Conservation (phyloP, 2,113 vertebrate genomes). For the Acanthochromis polyacanthus region DNA sequence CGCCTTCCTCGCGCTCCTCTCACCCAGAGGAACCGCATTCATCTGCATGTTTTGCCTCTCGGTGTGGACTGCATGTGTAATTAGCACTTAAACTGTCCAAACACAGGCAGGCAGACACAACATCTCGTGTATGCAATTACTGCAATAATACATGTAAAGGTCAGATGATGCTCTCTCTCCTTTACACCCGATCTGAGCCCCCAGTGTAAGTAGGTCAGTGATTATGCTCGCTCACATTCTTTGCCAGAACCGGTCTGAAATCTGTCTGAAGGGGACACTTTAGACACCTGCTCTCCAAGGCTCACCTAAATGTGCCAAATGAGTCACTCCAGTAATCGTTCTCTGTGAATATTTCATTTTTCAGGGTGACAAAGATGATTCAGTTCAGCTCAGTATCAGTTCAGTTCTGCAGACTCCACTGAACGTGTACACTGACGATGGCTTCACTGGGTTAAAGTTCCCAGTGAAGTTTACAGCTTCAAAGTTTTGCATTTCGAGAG, state of each 20-base stretch:
- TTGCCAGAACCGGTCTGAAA: neutral
- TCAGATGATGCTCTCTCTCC: conserved; percentile 26
- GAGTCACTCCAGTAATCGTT: neutral
- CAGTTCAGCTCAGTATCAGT: neutral
- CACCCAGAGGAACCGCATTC: conserved; percentile 18
- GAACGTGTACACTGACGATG: neutral
- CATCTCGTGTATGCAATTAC: conserved; percentile 9
- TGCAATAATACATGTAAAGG: conserved; percentile 5
- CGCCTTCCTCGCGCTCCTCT: neutral
- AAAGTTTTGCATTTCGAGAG: no score
- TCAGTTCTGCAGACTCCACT: neutral
- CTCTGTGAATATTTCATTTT: neutral
- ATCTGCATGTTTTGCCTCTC: conserved; percentile 51
- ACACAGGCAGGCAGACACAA: conserved; percentile 22
- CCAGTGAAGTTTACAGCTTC: no score
- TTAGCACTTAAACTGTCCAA: conserved; percentile 12
- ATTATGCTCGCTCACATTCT: neutral
- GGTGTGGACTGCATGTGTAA: conserved; percentile 38
- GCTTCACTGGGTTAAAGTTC: no score
- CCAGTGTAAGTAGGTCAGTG: conserved; percentile 57
- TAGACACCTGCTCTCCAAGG: neutral
- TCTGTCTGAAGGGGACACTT: neutral
- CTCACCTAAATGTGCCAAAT: neutral
- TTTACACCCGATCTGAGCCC: conserved; percentile 43
- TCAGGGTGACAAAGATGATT: neutral